These are phyloP conservation scores for Drosophila athabasca DNA, from an alignment of 1,140 invertebrate genomes.

Conservation along the genomic window DNA sequence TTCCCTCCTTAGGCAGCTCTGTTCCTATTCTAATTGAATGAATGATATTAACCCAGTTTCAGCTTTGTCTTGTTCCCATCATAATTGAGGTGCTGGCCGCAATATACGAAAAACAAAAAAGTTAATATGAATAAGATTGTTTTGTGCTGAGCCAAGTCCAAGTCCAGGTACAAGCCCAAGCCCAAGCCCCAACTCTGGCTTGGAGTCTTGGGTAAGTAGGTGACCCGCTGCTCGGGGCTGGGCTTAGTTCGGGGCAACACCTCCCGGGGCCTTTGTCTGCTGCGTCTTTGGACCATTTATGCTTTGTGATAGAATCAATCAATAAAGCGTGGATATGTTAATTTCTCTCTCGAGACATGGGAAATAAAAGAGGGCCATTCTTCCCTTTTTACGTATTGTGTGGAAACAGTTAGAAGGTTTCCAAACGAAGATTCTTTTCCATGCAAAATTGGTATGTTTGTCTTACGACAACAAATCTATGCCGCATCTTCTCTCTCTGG, in stretches of 20 bases:
- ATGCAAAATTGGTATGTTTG: slow-evolving; percentile 50
- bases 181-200: slow-evolving; percentile 13
- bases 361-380: slow-evolving; percentile 20
- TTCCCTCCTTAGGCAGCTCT: slow-evolving; percentile 10
- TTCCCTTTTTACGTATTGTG: slow-evolving; percentile 30
- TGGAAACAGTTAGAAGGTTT: slow-evolving; percentile 41
- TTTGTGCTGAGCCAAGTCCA: neutral
- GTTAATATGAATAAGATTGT: slow-evolving; percentile 70
- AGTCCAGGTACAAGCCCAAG: neutral
- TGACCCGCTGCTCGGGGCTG: slow-evolving; percentile 14
- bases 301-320: slow-evolving; percentile 53
- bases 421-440: slow-evolving; percentile 27
- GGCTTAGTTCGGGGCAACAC: slow-evolving; percentile 21
- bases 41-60: slow-evolving; percentile 77
- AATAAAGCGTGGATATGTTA: slow-evolving; percentile 34
- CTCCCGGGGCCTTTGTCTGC: slow-evolving; percentile 40
- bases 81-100: slow-evolving; percentile 57
- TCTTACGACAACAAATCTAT: slow-evolving; percentile 54
- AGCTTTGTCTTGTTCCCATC: slow-evolving; percentile 55
- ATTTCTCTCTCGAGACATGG: slow-evolving; percentile 8
- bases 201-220: slow-evolving; percentile 29
- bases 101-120: slow-evolving; percentile 23
- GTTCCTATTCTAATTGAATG: slow-evolving; percentile 78
- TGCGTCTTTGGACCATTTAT: slow-evolving; percentile 32
- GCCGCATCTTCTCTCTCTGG: slow-evolving; percentile 45